Base-by-base conservation (phyloP, 2,888 invertebrate species). In the Candidula unifasciata region DNA sequence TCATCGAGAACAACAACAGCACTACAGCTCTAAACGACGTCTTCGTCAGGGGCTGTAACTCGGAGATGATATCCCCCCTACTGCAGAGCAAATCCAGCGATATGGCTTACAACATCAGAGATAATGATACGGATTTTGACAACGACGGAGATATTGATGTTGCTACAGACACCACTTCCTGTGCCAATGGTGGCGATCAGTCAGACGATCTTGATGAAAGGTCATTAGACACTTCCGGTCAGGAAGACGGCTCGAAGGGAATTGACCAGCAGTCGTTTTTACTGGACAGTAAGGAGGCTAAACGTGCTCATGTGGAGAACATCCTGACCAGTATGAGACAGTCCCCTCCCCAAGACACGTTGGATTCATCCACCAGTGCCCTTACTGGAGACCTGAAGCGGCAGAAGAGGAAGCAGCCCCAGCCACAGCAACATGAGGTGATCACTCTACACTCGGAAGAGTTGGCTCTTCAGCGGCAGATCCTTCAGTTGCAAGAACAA, bases 271-370 rank as follows among this genome's bases (percentile, higher is more conserved):
- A 77, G 16, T 35, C 60, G 0, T 64, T 30, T 88, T 87, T 73
- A 87, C 87, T 35, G 3, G 90, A 90, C 57, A 89, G 85, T 44
- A 90, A 91, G 82, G 92, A 92, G 93, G 96, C 97, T 92, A 98
- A 98, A 94, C 96, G 97, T 90, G 97, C 97, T 71, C 96, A 98
- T 90, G 97, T 98, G 88, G 98, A 98, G 94, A 97, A 97, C 94
- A 98, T 98, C 91, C 97, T 98, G 90, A 97, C 97, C 89, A 97
- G 96, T 89, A 98, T 98, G 97, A 96, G 97, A 88, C 96, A 91
- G 78, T 88, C 89, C 10, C 86, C 83, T 33, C 52, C 85, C 81
- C 74, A 87, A 21, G 60, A 80, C 54, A 57, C 80, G 66, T 44
- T 80, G 76, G 83, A 83, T 13, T 74, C 78, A 16, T 74, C 54